These are phyloP conservation scores for Cataglyphis cursor DNA, from an alignment of 2,888 invertebrate genomes.

Conservation along the genomic window DNA sequence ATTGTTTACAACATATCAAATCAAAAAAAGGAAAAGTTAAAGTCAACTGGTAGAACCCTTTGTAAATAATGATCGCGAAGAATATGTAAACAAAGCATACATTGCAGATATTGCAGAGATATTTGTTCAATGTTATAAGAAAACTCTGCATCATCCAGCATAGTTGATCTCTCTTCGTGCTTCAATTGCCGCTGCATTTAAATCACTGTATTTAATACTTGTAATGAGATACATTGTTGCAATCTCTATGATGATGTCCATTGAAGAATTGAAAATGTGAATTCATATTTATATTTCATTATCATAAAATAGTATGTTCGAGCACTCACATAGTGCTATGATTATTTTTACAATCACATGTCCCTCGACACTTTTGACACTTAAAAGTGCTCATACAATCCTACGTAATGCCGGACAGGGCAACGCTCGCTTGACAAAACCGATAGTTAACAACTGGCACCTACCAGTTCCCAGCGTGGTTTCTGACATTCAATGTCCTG, in stretches of 20 bases:
- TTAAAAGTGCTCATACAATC: not conserved
- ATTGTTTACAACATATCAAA: not conserved
- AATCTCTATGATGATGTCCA: constrained; percentile 2
- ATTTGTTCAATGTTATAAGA: constrained; percentile 38
- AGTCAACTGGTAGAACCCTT: not conserved
- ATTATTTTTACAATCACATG: constrained; percentile 30
- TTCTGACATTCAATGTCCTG: constrained; percentile 76
- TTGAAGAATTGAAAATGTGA: not conserved
- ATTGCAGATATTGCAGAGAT: not conserved
- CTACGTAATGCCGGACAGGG: constrained; percentile 25
- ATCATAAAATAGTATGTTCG: constrained; percentile 29
- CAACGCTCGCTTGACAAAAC: constrained; percentile 52
- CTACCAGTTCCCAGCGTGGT: constrained; percentile 58
- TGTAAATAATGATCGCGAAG: not conserved
- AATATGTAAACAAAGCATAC: constrained; percentile 29
- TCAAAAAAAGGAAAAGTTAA: not conserved
- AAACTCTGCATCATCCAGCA: constrained; percentile 20
- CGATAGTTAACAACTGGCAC: constrained; percentile 55
- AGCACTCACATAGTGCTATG: constrained; percentile 2
- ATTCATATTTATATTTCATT: constrained; percentile 47
- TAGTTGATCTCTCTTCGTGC: not conserved
- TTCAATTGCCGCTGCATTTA: constrained; percentile 33
- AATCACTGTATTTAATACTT: constrained; percentile 31
- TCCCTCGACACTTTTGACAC: constrained; percentile 38
- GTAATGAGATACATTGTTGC: constrained; percentile 43